These are phyloP conservation scores for Sorex maritimensis DNA, from an alignment of 2,797 vertebrate species.

Conservation along the genomic window DNA sequence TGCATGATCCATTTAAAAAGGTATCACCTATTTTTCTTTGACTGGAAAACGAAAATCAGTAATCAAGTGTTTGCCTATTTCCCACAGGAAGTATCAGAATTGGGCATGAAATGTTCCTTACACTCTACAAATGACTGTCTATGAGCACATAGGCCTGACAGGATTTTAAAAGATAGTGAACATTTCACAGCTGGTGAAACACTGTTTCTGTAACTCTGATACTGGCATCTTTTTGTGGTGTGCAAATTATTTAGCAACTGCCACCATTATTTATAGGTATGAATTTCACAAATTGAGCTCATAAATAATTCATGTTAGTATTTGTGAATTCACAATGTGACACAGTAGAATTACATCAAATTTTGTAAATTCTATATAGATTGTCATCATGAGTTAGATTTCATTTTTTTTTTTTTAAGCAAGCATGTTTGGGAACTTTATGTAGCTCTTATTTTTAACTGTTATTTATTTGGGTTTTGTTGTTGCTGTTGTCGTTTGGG, in stretches of 20 bases:
- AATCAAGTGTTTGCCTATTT: slow-evolving; percentile 83
- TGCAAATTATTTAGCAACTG: slow-evolving; percentile 90
- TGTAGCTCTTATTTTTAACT: background rate
- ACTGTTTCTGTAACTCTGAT: slow-evolving; percentile 85
- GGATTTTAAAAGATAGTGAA: slow-evolving; percentile 81
- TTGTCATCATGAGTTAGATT: slow-evolving; percentile 47
- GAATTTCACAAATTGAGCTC: slow-evolving; percentile 89
- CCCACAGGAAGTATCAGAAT: slow-evolving; percentile 72
- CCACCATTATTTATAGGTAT: slow-evolving; percentile 90
- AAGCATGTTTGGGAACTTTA: slow-evolving; percentile 71
- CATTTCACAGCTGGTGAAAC: slow-evolving; percentile 83
- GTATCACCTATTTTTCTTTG: slow-evolving; percentile 79
- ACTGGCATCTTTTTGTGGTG: slow-evolving; percentile 85
- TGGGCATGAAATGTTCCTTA: slow-evolving; percentile 83
- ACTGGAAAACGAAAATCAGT: slow-evolving; percentile 82
- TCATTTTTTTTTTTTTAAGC: slow-evolving; percentile 73
- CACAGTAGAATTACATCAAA: slow-evolving; percentile 83
- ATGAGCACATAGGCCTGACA: slow-evolving; percentile 79
- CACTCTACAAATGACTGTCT: slow-evolving; percentile 83
- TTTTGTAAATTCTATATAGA: slow-evolving; percentile 79
- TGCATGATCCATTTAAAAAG: slow-evolving; percentile 86
- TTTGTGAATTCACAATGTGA: slow-evolving; percentile 84
- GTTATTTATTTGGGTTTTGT: no score
- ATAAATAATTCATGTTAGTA: slow-evolving; percentile 89
- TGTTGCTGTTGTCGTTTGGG: no score